Conservation (phyloP, 2,888 invertebrate genomes). For the Cremastinae sp. region DNA sequence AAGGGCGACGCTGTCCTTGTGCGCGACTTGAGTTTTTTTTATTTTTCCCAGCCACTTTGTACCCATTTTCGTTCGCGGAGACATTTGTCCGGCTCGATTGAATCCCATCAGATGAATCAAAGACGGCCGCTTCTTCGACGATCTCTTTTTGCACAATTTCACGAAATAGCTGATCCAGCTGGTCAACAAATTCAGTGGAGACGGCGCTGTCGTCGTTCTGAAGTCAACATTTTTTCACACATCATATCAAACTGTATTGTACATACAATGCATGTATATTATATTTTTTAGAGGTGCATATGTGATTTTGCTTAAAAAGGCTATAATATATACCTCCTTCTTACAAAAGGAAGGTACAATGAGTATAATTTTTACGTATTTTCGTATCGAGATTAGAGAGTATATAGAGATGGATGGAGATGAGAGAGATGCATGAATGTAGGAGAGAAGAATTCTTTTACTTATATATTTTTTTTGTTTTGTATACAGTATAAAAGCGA, state of each 20-base stretch:
- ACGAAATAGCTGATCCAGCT: slow-evolving; percentile 94
- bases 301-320: background rate
- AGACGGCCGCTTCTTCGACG: slow-evolving; percentile 88
- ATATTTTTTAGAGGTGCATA: no score
- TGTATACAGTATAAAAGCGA: no score
- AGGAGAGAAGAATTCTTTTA: no score
- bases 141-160: slow-evolving; percentile 88
- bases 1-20: slow-evolving; percentile 88
- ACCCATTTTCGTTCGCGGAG: slow-evolving; percentile 92
- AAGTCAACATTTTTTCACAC: no score
- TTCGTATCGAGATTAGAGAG: no score
- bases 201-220: slow-evolving; percentile 97
- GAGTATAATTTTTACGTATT: no score
- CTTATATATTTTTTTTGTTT: background rate
- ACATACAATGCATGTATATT: no score
- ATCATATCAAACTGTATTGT: no score
- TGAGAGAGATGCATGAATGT: no score
- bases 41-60: slow-evolving; percentile 94
- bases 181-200: slow-evolving; percentile 97
- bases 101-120: slow-evolving; percentile 91
- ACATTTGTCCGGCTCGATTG: slow-evolving; percentile 85
- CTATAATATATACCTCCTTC: no score
- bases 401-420: no score
- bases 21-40: slow-evolving; percentile 91
- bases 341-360: no score